phyloP scores from a whole-genome alignment of 1,140 invertebrate species.

The Philotrypesis tridentata region DNA sequence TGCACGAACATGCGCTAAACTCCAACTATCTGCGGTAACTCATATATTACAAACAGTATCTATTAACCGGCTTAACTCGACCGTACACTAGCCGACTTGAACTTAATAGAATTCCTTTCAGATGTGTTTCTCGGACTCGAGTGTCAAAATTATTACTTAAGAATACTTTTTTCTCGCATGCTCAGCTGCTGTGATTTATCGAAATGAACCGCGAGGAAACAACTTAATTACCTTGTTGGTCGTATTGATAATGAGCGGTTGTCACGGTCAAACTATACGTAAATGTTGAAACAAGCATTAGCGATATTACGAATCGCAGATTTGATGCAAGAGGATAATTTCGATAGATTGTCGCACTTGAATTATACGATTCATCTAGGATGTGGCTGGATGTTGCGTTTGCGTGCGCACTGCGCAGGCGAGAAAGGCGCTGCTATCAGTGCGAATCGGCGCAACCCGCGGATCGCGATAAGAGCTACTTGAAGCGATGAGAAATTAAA shows the following conservation, averaged over 20 bases:
- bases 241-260: not conserved
- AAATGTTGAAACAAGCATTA: too few relatives aligned
- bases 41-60: conserved; percentile 9
- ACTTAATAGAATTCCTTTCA: conserved; percentile 35
- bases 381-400: not conserved
- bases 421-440: conserved; percentile 33
- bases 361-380: too few relatives aligned
- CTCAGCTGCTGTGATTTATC: conserved; percentile 22
- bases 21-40: conserved; percentile 7
- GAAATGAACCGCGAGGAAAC: not conserved
- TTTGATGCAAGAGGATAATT: not conserved
- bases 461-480: conserved; percentile 46
- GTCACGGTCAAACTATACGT: too few relatives aligned
- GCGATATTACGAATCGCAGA: too few relatives aligned
- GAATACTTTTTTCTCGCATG: not conserved
- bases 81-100: not conserved
- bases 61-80: conserved; percentile 9
- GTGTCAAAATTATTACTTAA: conserved; percentile 26
- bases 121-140: conserved; percentile 15
- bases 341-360: too few relatives aligned
- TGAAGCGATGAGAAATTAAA: conserved; percentile 33
- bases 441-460: conserved; percentile 43
- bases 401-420: not conserved
- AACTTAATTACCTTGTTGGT: not conserved
- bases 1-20: not conserved